These are phyloP conservation scores for Elachura formosa DNA, from an alignment of 2,113 vertebrate genomes.

Conservation along the genomic window DNA sequence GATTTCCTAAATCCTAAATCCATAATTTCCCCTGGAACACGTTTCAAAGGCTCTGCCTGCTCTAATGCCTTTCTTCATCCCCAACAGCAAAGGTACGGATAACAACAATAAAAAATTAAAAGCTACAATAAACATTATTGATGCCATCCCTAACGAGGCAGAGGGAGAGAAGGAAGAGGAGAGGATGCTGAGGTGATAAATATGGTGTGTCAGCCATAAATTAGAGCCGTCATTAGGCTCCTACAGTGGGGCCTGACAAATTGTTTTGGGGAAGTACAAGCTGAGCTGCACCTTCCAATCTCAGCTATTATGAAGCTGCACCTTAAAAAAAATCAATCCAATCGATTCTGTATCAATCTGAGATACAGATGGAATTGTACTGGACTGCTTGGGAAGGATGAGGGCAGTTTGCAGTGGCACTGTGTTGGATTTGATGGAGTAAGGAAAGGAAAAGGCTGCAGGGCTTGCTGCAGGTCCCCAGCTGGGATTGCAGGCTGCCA, in stretches of 20 bases:
- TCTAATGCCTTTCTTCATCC: constrained; percentile 8
- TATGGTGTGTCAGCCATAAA: constrained; percentile 49
- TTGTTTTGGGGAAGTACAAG: constrained; percentile 30
- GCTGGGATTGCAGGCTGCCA: not conserved
- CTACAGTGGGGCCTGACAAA: constrained; percentile 38
- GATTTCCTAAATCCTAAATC: not conserved
- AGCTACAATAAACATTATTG: constrained; percentile 69
- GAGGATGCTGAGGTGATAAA: constrained; percentile 40
- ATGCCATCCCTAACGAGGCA: constrained; percentile 56
- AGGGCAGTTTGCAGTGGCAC: not conserved
- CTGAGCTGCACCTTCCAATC: not conserved
- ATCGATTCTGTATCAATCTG: not conserved
- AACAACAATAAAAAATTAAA: constrained; percentile 66
- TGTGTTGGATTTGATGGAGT: rapidly evolving
- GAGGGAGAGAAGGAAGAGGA: not conserved
- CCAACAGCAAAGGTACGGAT: constrained; percentile 45
- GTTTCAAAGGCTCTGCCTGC: not conserved
- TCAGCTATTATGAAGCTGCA: not conserved
- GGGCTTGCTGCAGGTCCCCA: not conserved
- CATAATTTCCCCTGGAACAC: not conserved
- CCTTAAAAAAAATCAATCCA: not conserved
- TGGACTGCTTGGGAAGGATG: not conserved
- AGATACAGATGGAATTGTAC: not conserved
- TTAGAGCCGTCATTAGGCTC: constrained; percentile 53
- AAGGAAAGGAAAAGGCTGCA: not conserved